These are phyloP conservation scores for Caenorhabditis uteleia DNA, from an alignment of 2,888 invertebrate genomes.

Conservation along the genomic window DNA sequence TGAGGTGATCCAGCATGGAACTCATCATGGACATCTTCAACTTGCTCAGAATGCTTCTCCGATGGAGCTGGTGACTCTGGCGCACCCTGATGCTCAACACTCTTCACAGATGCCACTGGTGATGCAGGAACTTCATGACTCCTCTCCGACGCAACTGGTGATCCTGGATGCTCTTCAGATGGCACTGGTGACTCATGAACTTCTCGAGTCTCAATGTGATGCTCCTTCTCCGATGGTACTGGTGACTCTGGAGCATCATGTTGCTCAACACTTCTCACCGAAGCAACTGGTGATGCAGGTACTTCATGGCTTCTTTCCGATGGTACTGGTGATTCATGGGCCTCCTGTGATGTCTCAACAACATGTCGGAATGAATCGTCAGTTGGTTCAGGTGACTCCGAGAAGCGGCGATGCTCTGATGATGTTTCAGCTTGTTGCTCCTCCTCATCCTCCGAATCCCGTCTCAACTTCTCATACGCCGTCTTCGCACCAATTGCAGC, in stretches of 20 bases:
- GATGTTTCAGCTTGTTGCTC: conserved; percentile 10
- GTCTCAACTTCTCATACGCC: conserved; percentile 46
- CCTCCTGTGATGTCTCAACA: background rate
- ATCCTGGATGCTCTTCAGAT: background rate
- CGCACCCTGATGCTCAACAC: background rate
- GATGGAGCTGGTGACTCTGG: conserved; percentile 2
- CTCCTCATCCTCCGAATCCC: conserved; percentile 9
- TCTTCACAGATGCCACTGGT: background rate
- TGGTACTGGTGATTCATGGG: background rate
- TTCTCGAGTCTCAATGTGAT: conserved; percentile 3
- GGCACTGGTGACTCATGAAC: no score
- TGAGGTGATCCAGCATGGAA: background rate
- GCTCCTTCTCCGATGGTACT: background rate
- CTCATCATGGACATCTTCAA: background rate
- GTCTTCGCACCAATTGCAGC: conserved; percentile 49
- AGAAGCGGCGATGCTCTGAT: conserved; percentile 27
- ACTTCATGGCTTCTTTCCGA: background rate
- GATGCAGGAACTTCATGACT: background rate
- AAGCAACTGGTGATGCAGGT: conserved; percentile 8
- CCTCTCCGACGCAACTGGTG: background rate
- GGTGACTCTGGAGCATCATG: background rate
- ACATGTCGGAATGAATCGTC: background rate
- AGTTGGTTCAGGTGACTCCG: background rate
- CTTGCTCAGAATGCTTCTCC: background rate
- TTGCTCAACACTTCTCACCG: background rate